Conservation (phyloP, 2,888 invertebrate species). For the Stegophylla sp. region DNA sequence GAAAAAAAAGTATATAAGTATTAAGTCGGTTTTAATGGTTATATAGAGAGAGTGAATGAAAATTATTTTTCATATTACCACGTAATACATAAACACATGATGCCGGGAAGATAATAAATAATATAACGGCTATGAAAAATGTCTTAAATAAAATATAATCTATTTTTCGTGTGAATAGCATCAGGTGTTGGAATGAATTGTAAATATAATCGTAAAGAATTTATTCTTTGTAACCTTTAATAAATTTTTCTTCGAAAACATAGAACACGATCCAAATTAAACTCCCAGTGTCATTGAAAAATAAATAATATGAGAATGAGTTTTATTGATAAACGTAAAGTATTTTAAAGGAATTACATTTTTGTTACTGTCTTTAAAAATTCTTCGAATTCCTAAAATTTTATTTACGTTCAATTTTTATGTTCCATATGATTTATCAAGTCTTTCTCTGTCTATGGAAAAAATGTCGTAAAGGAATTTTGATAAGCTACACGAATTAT, state of each 20-base stretch:
- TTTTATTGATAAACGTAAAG: not conserved
- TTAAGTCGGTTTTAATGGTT: slow-evolving; percentile 8
- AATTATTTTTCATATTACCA: slow-evolving; percentile 21
- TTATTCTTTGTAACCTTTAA: slow-evolving; percentile 17
- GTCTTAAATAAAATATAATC: slow-evolving; percentile 46
- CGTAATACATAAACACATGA: slow-evolving; percentile 18
- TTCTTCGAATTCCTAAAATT: too few relatives aligned
- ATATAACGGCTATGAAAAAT: slow-evolving; percentile 30
- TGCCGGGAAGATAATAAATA: slow-evolving; percentile 38
- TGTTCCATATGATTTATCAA: too few relatives aligned
- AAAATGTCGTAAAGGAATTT: too few relatives aligned
- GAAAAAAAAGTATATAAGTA: not conserved
- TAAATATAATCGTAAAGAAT: slow-evolving; percentile 45
- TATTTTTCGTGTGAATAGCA: slow-evolving; percentile 43
- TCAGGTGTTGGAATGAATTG: slow-evolving; percentile 36
- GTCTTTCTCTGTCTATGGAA: too few relatives aligned
- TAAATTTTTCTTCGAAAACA: slow-evolving; percentile 40
- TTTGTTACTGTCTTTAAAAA: too few relatives aligned
- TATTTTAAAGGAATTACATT: not conserved
- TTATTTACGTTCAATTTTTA: too few relatives aligned
- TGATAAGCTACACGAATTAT: too few relatives aligned
- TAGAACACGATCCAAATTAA: slow-evolving; percentile 5
- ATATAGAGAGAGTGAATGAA: not conserved
- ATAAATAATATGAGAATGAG: not conserved
- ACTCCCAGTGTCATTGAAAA: not conserved